A percentile compares a stretch with the other conserved stretches of the same genome.
Conservation (phyloP, 2,888 invertebrate species). For the Eucriotettix oculatus region DNA sequence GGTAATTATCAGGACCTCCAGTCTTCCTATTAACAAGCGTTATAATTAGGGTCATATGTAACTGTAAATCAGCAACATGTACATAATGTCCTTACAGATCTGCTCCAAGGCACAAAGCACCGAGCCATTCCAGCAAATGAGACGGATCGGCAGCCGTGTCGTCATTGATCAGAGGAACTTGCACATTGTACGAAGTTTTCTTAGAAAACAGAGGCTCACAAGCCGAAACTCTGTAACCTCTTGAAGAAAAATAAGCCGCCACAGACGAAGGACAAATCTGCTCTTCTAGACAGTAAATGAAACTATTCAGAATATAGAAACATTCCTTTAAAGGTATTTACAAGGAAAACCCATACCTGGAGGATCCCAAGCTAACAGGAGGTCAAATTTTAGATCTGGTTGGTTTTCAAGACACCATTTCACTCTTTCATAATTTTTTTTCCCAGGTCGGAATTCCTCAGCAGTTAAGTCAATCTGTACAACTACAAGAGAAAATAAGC, state of each 20-base stretch:
- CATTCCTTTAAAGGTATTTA: not conserved
- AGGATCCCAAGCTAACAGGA: constrained; percentile 36
- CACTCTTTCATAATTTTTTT: constrained; percentile 29
- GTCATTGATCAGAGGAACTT: constrained; percentile 24
- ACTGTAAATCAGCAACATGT: not conserved
- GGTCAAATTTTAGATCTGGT: constrained; percentile 24
- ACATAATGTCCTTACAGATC: constrained; percentile 18
- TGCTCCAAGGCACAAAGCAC: constrained; percentile 29
- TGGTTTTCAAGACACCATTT: constrained; percentile 23
- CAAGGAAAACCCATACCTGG: constrained; percentile 20
- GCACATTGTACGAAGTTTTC: constrained; percentile 23
- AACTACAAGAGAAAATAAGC: constrained; percentile 24
- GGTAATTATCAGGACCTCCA: constrained; percentile 21
- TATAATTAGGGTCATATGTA: not conserved
- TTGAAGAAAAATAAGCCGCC: constrained; percentile 35
- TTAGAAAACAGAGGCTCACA: constrained; percentile 26
- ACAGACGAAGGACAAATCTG: constrained; percentile 39
- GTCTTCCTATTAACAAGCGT: constrained; percentile 16
- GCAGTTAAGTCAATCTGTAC: constrained; percentile 33
- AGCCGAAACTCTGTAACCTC: constrained; percentile 27
- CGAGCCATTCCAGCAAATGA: constrained; percentile 38
- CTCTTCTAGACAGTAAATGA: constrained; percentile 18
- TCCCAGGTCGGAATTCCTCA: constrained; percentile 27
- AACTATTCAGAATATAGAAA: not conserved
- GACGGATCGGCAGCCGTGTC: constrained; percentile 16